Base-by-base conservation (phyloP, 2,797 vertebrate species). In the Rhynchotus rufescens region DNA sequence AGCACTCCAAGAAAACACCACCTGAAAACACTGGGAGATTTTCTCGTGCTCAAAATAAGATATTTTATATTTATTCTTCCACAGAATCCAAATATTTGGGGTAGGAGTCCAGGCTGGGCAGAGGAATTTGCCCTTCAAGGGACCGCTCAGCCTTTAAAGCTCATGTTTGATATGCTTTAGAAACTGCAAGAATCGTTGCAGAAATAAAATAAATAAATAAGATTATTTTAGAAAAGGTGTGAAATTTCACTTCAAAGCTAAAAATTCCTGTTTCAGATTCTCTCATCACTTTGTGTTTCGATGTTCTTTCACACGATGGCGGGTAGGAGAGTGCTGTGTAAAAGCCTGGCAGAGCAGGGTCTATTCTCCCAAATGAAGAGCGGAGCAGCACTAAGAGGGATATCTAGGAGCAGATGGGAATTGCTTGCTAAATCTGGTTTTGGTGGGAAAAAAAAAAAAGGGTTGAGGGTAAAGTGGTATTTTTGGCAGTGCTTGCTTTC, bases 111-210 rank as follows among this genome's bases (percentile, higher is more conserved):
- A 47, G 45, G 10, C 22, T 1, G 4, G 60, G 6, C 26, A 30
- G 38, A 61, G 21, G 36, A 86, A 64, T 13, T 19, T 68, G 52
- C 40, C 45, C 14, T 73, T 81, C 54, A 38, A 34, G 36, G 54
- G 19, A 75, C 2, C 28, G 74, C 20, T 22, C 73, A 67, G 14
- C 0, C 0, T 28, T 51, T 34, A 54, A 62, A 81, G 8, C 34
- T 89, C 4, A 0, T 66, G 49, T 42, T 81, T 2, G 1, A 1
- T 22, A 56, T 0, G 4, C 15, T 76, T 65, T 28, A 40, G 34
- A 69, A 81, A 75, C 36, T 68, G 19, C 42, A 42, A 28, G 36
- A 74, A 61, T 10, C 1, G 3, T 49, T n/a, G 68, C 5, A 42
- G 21, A 8, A 5, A 6, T 8, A 22, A 44, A 26, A 40, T 1